Evolutionary conservation across 2,888 invertebrate genomes (phyloP), one percentile per base, ranked within the genome.

Genomic region (Strigamia crassipes): DNA sequence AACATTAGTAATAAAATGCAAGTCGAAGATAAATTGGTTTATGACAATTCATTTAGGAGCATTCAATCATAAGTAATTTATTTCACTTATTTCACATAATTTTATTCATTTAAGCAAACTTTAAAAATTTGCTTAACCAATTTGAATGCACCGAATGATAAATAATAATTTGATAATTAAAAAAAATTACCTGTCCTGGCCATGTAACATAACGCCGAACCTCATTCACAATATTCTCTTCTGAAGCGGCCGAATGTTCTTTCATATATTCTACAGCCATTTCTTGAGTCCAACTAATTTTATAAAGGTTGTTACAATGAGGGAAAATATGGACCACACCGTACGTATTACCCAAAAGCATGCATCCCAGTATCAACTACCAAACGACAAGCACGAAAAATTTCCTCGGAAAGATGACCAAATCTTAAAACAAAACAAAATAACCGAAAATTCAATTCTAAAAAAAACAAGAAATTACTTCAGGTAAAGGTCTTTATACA

Each of bases 281-380:
- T 15, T 86, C 85, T 42, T 84, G 82, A 78, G 85, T 84, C 87
- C 87, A 87, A n/a, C 86, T 80, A 23, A 18, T 86, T 79, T 12
- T 79, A 81, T n/a, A 13, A 42, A 51, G 27, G 31, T 51, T 27
- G 41, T 18, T 13, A 51, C 0, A 10, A 18, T 13, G 12, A 10
- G 8, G 3, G 3, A 51, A 51, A 3, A 51, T 15, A 2, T 15
- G 0, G 8, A 10, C 15, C 10, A 51, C 1, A 15, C 15, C 4
- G 13, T 13, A 18, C 15, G 4, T 21, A 79, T 80, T 51, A 80
- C 80, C 56, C 86, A 77, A 87, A 85, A 15, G 86, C 85, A 85
- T 88, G 88, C 38, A 88, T 85, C 15, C 88, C 88, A n/a, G 87
- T 87, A 83, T 88, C 87, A 6, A 87, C 87, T 23, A 87, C 87